These are phyloP conservation scores for Stigmatopora nigra DNA, from an alignment of 2,113 vertebrate species.

Conservation along the genomic window DNA sequence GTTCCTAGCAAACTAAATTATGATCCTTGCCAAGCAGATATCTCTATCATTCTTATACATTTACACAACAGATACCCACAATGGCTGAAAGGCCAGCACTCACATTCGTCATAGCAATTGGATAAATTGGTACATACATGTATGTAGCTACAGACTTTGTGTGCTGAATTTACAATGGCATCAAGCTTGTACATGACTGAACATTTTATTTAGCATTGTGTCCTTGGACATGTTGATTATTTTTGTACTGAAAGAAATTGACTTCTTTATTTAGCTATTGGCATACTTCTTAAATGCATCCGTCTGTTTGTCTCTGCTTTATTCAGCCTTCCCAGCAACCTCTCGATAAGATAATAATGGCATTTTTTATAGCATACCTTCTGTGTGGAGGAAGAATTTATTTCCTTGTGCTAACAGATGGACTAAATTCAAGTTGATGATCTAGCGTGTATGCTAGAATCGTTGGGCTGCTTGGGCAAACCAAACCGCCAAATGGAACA, in stretches of 20 bases:
- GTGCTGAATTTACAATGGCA: neutral
- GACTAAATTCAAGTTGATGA: conserved; percentile 12
- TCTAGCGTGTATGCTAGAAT: conserved; percentile 3
- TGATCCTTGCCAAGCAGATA: neutral
- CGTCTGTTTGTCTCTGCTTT: neutral
- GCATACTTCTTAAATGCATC: conserved; percentile 2
- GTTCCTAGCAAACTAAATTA: neutral
- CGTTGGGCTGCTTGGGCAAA: neutral
- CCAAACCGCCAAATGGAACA: neutral
- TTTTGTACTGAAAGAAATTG: neutral
- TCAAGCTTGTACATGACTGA: neutral
- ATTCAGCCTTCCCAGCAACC: conserved; percentile 29
- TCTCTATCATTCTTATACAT: neutral
- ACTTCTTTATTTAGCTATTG: conserved; percentile 12
- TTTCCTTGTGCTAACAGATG: conserved; percentile 28
- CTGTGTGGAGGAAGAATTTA: conserved; percentile 17
- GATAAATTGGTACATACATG: neutral
- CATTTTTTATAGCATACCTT: conserved; percentile 34
- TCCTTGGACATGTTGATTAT: neutral
- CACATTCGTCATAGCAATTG: neutral
- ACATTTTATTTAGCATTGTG: neutral
- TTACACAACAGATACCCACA: conserved; percentile 1
- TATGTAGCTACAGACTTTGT: neutral
- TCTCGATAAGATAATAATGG: conserved; percentile 40
- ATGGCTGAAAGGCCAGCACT: neutral